These are phyloP conservation scores for Sicus ferrugineus DNA, from an alignment of 2,888 invertebrate species.

Conservation along the genomic window DNA sequence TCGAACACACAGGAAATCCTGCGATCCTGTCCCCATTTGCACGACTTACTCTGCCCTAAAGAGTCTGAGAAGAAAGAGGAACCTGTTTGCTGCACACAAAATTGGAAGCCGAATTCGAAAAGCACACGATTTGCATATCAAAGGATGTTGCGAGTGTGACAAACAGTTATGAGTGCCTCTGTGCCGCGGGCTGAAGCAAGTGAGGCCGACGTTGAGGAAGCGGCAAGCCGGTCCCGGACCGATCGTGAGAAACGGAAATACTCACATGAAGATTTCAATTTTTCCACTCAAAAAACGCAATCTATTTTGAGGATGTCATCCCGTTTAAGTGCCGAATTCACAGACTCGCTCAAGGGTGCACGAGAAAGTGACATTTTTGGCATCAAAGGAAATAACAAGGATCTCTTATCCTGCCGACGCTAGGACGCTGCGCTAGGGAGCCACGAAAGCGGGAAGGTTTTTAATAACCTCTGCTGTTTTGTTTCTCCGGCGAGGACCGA, in stretches of 20 bases:
- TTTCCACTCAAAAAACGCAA: neutral
- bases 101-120: conserved; percentile 9
- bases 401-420: neutral
- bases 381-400: neutral
- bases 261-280: neutral
- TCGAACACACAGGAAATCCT: neutral
- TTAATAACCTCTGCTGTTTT: neutral
- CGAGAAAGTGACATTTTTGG: neutral
- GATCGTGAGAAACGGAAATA: conserved; percentile 14
- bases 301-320: conserved; percentile 12
- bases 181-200: conserved; percentile 1
- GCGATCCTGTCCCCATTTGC: conserved; percentile 1
- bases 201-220: neutral
- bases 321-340: neutral
- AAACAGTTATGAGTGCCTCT: conserved; percentile 29
- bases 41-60: neutral
- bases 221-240: neutral
- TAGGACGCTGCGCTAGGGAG: neutral
- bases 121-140: conserved; percentile 28
- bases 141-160: conserved; percentile 23
- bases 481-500: neutral
- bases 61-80: neutral
- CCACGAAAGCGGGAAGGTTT: neutral
- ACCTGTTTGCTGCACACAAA: conserved; percentile 18
- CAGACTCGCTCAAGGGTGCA: conserved; percentile 33